Evolutionary conservation across 2,888 invertebrate genomes (phyloP).

Genomic region (Ophion slaviceki): DNA sequence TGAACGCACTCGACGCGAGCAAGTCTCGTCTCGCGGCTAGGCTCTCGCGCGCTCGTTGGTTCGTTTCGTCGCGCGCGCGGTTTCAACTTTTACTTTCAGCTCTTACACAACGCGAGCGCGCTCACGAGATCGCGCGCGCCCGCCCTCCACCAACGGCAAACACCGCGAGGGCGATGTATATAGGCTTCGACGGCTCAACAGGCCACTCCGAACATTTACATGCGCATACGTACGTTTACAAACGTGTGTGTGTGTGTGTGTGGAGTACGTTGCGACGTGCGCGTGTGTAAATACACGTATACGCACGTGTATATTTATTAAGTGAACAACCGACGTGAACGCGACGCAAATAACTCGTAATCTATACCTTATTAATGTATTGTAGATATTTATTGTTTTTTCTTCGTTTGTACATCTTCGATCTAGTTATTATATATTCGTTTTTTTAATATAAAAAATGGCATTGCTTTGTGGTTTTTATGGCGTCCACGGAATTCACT

Average conservation of each 20-base stretch:
- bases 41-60: conserved; percentile 74
- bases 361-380: background rate
- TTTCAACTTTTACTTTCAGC: conserved; percentile 84
- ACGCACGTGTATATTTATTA: conserved; percentile 30
- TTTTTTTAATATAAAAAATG: no score
- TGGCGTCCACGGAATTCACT: no score
- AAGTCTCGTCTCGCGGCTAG: conserved; percentile 66
- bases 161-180: conserved; percentile 43
- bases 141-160: conserved; percentile 58
- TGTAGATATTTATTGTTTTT: conserved; percentile 1
- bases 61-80: conserved; percentile 75
- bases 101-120: conserved; percentile 81
- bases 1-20: conserved; percentile 48
- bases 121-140: conserved; percentile 32
- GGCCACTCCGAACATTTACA: conserved; percentile 74
- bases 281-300: background rate
- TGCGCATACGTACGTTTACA: background rate
- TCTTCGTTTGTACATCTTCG: background rate
- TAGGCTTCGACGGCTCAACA: conserved; percentile 56
- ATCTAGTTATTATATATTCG: background rate
- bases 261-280: background rate
- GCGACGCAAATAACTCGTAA: conserved; percentile 53
- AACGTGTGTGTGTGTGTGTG: background rate
- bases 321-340: conserved; percentile 79
- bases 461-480: no score